Evolutionary conservation across 2,113 vertebrate genomes (phyloP), one percentile per base, ranked within the genome.

Genomic region (Nannospalax galili): DNA sequence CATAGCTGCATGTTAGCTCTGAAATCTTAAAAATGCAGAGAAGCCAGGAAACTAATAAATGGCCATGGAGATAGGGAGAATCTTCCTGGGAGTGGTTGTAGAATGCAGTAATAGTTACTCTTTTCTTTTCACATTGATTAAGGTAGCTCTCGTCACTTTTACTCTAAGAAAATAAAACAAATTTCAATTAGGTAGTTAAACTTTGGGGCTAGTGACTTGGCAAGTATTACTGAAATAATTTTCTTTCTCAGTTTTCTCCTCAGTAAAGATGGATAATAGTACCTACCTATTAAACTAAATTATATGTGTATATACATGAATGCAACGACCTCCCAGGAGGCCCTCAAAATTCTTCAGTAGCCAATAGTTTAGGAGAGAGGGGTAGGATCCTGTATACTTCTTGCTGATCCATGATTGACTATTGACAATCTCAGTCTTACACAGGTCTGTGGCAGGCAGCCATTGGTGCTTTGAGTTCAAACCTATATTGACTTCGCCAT

Each of bases 71-170:
- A n/a, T n/a, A n/a, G n/a, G n/a, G n/a, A n/a, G n/a, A n/a, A n/a
- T n/a, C n/a, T n/a, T n/a, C n/a, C n/a, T n/a, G n/a, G n/a, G n/a
- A n/a, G n/a, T n/a, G n/a, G n/a, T n/a, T n/a, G n/a, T n/a, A n/a
- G n/a, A n/a, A n/a, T n/a, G n/a, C n/a, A n/a, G n/a, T n/a, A n/a
- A n/a, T n/a, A n/a, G n/a, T n/a, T 74, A 35, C 56, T 84, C 5
- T 84, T 90, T 77, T 86, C 9, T 74, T 84, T 7, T 80, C 65
- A 88, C 32, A 86, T 69, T 88, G 48, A 70, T 74, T 37, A 94
- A 87, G 32, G 16, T 10, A 16, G 16, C 16, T 58, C 56, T 58
- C 16, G 16, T 58, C 56, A 10, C 19, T 64, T 64, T 64, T 7
- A 64, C 24, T 64, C 62, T 32, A 8, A 32, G 1, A 67, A 67